phyloP scores from a whole-genome alignment of 1,140 invertebrate species.

The Ridgeia piscesae region DNA sequence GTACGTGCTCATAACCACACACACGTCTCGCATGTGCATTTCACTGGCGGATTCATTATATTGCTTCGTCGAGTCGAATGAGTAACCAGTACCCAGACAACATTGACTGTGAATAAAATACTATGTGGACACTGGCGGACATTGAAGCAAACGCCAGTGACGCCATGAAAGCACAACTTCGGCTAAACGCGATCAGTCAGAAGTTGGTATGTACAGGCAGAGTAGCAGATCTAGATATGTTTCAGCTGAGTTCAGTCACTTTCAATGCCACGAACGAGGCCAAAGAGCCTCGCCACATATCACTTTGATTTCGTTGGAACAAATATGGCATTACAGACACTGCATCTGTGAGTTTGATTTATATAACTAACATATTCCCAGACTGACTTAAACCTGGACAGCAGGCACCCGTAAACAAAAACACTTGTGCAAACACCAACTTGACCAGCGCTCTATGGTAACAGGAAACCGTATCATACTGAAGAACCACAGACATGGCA shows the following conservation, averaged over 20 bases:
- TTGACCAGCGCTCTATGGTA: not conserved
- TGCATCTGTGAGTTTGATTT: not conserved
- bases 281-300: not conserved
- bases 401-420: not conserved
- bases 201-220: not conserved
- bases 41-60: not conserved
- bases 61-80: not conserved
- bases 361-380: not conserved
- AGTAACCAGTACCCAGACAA: not conserved
- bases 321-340: not conserved
- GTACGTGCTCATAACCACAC: not conserved
- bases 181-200: not conserved
- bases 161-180: not conserved
- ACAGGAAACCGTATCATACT: not conserved
- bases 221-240: not conserved
- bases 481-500: not conserved
- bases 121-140: not conserved
- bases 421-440: not conserved
- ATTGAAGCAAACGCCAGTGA: not conserved
- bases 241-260: not conserved
- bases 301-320: not conserved
- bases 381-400: not conserved
- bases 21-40: not conserved
- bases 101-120: not conserved
- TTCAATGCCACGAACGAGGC: not conserved